Evolutionary conservation across 2,888 invertebrate genomes (phyloP).

Genomic region (Brachypalpus laphriformis): DNA sequence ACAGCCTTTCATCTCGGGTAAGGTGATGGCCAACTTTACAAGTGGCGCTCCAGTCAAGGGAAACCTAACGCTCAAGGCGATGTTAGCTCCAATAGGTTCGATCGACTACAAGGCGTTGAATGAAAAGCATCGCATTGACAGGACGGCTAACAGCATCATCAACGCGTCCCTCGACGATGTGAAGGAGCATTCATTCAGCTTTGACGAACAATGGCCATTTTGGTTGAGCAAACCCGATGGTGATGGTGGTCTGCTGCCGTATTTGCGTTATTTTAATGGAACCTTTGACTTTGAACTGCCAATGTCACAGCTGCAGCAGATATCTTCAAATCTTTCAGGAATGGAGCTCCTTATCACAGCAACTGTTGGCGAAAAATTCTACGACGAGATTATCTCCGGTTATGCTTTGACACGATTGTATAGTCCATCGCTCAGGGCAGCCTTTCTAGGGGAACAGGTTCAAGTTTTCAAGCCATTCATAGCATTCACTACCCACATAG

Average conservation of each 20-base stretch:
- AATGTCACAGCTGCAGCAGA: slow-evolving; percentile 86
- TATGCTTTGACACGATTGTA: slow-evolving; percentile 92
- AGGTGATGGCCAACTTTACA: slow-evolving; percentile 95
- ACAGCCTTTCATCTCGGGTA: slow-evolving; percentile 90
- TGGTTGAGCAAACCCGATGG: slow-evolving; percentile 87
- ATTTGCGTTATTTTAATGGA: slow-evolving; percentile 91
- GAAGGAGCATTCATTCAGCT: slow-evolving; percentile 88
- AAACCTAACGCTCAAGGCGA: slow-evolving; percentile 91
- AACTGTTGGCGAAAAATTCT: slow-evolving; percentile 91
- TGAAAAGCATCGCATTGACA: slow-evolving; percentile 82
- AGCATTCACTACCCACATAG: slow-evolving; percentile 92
- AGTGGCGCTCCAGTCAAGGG: slow-evolving; percentile 94
- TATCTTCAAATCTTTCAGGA: slow-evolving; percentile 86
- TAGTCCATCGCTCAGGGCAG: slow-evolving; percentile 90
- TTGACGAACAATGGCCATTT: slow-evolving; percentile 90
- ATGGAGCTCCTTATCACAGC: slow-evolving; percentile 91
- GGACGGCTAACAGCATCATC: slow-evolving; percentile 60
- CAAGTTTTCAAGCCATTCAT: slow-evolving; percentile 96
- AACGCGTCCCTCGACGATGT: slow-evolving; percentile 76
- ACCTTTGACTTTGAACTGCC: slow-evolving; percentile 92
- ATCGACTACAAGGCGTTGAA: slow-evolving; percentile 84
- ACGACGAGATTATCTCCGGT: slow-evolving; percentile 90
- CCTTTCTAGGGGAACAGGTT: slow-evolving; percentile 92
- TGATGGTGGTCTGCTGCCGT: slow-evolving; percentile 85
- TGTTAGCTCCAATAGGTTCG: slow-evolving; percentile 86